A percentile compares a stretch with the other conserved stretches of the same genome.
phyloP scores from a whole-genome alignment of 2,797 vertebrate genomes.

The Taenioides sp. region DNA sequence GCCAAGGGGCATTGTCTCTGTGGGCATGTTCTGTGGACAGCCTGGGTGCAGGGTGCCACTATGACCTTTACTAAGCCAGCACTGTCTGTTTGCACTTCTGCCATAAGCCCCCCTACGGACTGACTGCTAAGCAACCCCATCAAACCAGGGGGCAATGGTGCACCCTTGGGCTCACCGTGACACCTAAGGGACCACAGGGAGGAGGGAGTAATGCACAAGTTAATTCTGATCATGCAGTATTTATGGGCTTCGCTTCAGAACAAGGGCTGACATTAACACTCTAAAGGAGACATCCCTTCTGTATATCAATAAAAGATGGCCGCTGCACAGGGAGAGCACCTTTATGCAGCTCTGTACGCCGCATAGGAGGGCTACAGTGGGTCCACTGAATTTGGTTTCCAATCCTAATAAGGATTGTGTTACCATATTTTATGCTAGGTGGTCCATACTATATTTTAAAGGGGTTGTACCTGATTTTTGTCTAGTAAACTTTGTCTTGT shows the following conservation, averaged over 20 bases:
- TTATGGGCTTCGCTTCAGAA: slow-evolving; percentile 78
- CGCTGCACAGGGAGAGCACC: slow-evolving; percentile 58
- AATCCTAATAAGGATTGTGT: slow-evolving; percentile 4
- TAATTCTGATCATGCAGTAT: slow-evolving; percentile 81
- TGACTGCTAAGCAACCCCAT: slow-evolving; percentile 77
- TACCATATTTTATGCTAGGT: slow-evolving; percentile 6
- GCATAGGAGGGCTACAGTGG: slow-evolving; percentile 12
- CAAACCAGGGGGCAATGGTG: slow-evolving; percentile 65
- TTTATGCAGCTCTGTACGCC: slow-evolving; percentile 51
- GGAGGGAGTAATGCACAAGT: slow-evolving; percentile 68
- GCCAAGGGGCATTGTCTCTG: slow-evolving; percentile 32
- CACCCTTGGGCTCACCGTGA: slow-evolving; percentile 71
- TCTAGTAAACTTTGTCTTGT: too few species aligned
- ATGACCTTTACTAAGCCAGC: slow-evolving; percentile 78
- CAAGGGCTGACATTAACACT: slow-evolving; percentile 81
- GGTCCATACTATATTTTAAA: neutral
- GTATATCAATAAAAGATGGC: slow-evolving; percentile 82
- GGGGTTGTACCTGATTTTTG: too few species aligned
- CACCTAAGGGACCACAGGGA: slow-evolving; percentile 67
- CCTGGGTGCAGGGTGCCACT: slow-evolving; percentile 71
- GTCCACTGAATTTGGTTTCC: neutral
- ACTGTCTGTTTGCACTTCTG: slow-evolving; percentile 78
- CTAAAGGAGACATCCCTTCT: slow-evolving; percentile 75
- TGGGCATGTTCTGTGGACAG: slow-evolving; percentile 50
- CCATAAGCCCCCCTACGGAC: slow-evolving; percentile 65